These are phyloP conservation scores for Picus viridis DNA, from an alignment of 2,797 vertebrate species.

Conservation along the genomic window DNA sequence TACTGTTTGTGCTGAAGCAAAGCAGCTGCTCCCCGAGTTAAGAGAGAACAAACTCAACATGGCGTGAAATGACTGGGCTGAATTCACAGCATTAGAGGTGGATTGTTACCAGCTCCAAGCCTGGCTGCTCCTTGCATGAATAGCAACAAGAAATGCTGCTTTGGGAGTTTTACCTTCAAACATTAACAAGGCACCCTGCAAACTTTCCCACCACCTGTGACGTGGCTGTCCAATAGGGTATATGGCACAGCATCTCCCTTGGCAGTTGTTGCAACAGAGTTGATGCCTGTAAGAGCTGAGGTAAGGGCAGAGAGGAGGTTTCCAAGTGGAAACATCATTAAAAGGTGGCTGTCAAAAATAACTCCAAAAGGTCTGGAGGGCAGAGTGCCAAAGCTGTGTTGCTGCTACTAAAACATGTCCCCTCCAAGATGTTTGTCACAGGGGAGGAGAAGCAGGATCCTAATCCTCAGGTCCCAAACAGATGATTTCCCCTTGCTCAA, in stretches of 20 bases:
- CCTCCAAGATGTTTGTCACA: neutral
- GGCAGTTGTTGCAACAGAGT: neutral
- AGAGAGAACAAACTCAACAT: conserved; percentile 70
- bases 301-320: neutral
- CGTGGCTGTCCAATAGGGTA: neutral
- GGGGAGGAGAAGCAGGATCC: neutral
- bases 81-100: conserved; percentile 70
- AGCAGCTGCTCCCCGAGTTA: conserved; percentile 71
- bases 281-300: neutral
- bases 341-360: neutral
- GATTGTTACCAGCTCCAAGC: conserved; percentile 65
- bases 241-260: neutral
- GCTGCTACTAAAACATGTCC: too few relatives aligned
- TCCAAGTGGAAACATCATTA: neutral
- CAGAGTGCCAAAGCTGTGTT: neutral
- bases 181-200: neutral
- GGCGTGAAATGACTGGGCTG: conserved; percentile 73
- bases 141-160: conserved; percentile 57
- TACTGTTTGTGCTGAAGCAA: conserved; percentile 66
- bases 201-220: neutral
- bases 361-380: neutral
- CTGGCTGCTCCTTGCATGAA: conserved; percentile 51
- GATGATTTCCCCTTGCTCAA: neutral
- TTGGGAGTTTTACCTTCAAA: conserved; percentile 51
- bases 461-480: neutral